Percentiles rank a stretch among this genome's conserved stretches.
These are phyloP conservation scores for Arrhamphus sclerolepis DNA, from an alignment of 2,797 vertebrate genomes.

Conservation along the genomic window DNA sequence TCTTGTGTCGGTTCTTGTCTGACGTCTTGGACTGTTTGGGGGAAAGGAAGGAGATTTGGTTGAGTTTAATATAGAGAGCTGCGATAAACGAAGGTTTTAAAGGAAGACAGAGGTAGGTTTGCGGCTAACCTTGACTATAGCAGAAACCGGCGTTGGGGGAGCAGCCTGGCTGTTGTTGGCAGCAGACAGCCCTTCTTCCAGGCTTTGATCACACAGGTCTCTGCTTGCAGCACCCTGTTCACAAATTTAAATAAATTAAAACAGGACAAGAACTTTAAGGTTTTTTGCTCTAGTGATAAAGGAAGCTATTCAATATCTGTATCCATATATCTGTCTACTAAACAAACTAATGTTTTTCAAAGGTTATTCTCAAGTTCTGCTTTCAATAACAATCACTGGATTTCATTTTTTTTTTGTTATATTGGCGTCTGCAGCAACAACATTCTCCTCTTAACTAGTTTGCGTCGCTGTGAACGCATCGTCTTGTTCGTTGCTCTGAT, in stretches of 20 bases:
- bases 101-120: not conserved
- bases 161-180: slow-evolving; percentile 72
- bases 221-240: slow-evolving; percentile 71
- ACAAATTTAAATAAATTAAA: slow-evolving; percentile 28
- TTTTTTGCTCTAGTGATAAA: too few species aligned
- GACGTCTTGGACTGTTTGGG: slow-evolving; percentile 86
- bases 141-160: slow-evolving; percentile 76
- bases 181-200: slow-evolving; percentile 81
- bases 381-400: too few species aligned
- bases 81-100: not conserved
- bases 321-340: too few species aligned
- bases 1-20: slow-evolving; percentile 97
- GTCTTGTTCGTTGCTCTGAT: too few species aligned
- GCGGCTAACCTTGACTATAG: slow-evolving; percentile 87
- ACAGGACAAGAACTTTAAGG: not conserved
- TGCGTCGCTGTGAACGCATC: too few species aligned
- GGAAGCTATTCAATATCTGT: too few species aligned
- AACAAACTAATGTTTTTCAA: too few species aligned
- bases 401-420: too few species aligned
- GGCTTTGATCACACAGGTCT: slow-evolving; percentile 76
- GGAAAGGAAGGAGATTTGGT: not conserved
- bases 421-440: too few species aligned
- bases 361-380: too few species aligned
- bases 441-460: too few species aligned
- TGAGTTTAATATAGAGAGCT: not conserved